Evolutionary conservation across 2,797 vertebrate species (phyloP).

Genomic region (Acanthis flammea): DNA sequence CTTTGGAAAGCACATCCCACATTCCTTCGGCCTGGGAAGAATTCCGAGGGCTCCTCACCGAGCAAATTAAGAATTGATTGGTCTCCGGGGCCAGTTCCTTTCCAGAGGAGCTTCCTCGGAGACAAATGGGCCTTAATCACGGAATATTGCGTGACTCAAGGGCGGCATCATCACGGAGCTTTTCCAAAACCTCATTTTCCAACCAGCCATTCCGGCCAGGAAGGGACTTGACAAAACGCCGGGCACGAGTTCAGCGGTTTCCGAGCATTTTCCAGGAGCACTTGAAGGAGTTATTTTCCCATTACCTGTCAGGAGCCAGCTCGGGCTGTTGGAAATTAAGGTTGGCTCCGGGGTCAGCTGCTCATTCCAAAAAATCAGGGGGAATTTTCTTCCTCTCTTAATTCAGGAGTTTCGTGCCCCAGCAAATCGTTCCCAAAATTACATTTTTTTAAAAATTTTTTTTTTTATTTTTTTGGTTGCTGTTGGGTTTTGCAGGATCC

Average conservation of each 20-base stretch:
- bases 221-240: not conserved
- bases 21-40: not conserved
- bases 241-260: not conserved
- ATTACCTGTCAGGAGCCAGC: not conserved
- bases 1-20: not conserved
- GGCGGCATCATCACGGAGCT: not conserved
- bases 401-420: not conserved
- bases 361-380: not conserved
- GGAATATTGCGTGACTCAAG: not conserved
- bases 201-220: not conserved
- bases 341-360: not conserved
- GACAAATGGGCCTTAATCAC: slow-evolving; percentile 13
- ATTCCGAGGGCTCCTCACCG: not conserved
- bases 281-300: not conserved
- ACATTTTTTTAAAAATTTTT: not conserved
- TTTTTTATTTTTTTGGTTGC: not conserved
- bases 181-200: slow-evolving; percentile 34
- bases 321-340: not conserved
- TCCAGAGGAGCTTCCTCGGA: not conserved
- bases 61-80: slow-evolving; percentile 17
- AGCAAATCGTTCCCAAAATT: not conserved
- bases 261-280: not conserved
- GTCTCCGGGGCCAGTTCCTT: not conserved
- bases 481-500: not conserved
- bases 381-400: not conserved